Evolutionary conservation across 2,888 invertebrate species (phyloP).

Genomic region (Graphium colonna): DNA sequence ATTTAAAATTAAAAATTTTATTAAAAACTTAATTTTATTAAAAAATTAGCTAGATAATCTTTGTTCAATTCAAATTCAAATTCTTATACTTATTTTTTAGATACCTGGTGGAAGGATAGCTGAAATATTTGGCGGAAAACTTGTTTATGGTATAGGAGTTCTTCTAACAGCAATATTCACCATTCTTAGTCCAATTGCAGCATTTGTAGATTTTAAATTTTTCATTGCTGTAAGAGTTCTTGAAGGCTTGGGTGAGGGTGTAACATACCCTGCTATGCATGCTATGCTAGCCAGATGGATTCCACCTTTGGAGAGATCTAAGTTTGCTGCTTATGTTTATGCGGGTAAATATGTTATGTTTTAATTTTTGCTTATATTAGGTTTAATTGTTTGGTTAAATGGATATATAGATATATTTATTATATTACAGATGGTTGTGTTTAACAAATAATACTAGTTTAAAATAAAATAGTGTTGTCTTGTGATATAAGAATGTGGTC

Average conservation of each 20-base stretch:
- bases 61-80: background rate
- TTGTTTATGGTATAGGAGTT: slow-evolving; percentile 90
- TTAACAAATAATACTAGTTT: too few relatives aligned
- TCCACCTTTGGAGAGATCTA: slow-evolving; percentile 93
- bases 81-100: slow-evolving; percentile 39
- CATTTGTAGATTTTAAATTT: slow-evolving; percentile 82
- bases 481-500: too few relatives aligned
- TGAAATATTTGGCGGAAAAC: slow-evolving; percentile 92
- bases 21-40: too few relatives aligned
- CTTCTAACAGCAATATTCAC: slow-evolving; percentile 91
- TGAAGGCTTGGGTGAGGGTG: slow-evolving; percentile 93
- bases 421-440: too few relatives aligned
- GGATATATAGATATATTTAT: too few relatives aligned
- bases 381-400: too few relatives aligned
- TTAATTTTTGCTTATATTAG: too few relatives aligned
- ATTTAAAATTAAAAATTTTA: too few relatives aligned
- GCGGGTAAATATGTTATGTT: too few relatives aligned
- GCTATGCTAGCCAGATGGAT: slow-evolving; percentile 96
- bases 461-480: too few relatives aligned
- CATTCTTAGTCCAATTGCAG: slow-evolving; percentile 90
- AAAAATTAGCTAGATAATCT: too few relatives aligned
- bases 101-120: slow-evolving; percentile 90
- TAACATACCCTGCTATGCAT: slow-evolving; percentile 97
- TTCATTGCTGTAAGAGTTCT: slow-evolving; percentile 88
- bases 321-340: slow-evolving; percentile 93